Conservation (phyloP, 2,797 vertebrate genomes). For the Phataginus tricuspis region DNA sequence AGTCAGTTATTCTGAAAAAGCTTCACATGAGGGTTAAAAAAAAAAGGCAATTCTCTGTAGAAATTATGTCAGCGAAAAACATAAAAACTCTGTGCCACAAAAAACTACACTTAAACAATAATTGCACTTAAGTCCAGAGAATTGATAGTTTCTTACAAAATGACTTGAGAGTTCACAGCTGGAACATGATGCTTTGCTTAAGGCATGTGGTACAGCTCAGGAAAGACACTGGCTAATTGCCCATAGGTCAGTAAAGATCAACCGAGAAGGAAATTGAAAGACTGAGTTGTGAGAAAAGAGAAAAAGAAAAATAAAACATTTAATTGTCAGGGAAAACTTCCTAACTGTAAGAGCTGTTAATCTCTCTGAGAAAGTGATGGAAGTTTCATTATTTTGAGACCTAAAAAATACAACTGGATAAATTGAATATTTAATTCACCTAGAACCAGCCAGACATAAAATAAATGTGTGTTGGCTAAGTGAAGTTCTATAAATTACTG, state of each 20-base stretch:
- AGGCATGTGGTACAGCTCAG: not conserved
- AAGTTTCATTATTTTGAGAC: not conserved
- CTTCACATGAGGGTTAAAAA: not conserved
- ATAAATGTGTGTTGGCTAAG: not conserved
- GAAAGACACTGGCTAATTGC: not conserved
- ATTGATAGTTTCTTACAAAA: not conserved
- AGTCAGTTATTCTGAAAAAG: constrained; percentile 3
- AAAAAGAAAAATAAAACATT: constrained; percentile 10
- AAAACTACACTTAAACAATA: not conserved
- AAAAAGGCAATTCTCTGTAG: not conserved
- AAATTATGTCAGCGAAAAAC: constrained; percentile 2
- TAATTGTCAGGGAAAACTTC: not conserved
- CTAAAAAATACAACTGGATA: not conserved
- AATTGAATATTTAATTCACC: not conserved
- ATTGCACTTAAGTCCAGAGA: not conserved
- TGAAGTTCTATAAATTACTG: not conserved
- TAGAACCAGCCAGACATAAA: not conserved
- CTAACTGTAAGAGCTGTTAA: not conserved
- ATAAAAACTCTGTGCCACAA: not conserved
- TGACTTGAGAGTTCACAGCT: not conserved
- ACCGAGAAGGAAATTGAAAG: not conserved
- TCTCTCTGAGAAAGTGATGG: not conserved
- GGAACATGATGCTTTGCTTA: not conserved
- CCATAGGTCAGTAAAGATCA: not conserved
- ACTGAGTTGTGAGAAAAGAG: not conserved